Percentiles rank a stretch among this genome's conserved stretches.
phyloP scores from a whole-genome alignment of 2,797 vertebrate species.

The Microcaecilia unicolor region DNA sequence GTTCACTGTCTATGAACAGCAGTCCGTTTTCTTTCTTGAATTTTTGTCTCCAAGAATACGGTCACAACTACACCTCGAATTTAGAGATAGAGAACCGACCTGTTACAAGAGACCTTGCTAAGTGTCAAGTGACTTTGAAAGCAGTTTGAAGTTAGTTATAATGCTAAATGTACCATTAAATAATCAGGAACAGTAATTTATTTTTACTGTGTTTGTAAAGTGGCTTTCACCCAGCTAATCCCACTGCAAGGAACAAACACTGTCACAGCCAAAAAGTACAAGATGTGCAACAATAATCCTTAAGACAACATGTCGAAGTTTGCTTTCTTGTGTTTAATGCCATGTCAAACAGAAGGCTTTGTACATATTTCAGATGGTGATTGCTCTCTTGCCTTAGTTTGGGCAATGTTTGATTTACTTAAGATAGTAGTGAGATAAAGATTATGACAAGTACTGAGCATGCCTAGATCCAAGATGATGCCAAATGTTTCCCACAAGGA shows the following conservation, averaged over 20 bases:
- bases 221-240: slow-evolving; percentile 40
- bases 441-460: slow-evolving; percentile 77
- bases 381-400: slow-evolving; percentile 53
- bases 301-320: slow-evolving; percentile 39
- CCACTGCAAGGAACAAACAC: slow-evolving; percentile 35
- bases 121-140: slow-evolving; percentile 35
- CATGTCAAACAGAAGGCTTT: slow-evolving; percentile 63
- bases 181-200: slow-evolving; percentile 47
- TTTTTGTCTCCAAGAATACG: slow-evolving; percentile 19
- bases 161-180: slow-evolving; percentile 46
- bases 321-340: slow-evolving; percentile 48
- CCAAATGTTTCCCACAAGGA: slow-evolving; percentile 74
- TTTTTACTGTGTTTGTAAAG: slow-evolving; percentile 48
- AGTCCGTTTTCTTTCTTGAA: slow-evolving; percentile 24
- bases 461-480: slow-evolving; percentile 67
- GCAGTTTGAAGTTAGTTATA: slow-evolving; percentile 36
- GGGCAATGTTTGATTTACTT: slow-evolving; percentile 63
- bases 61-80: slow-evolving; percentile 31
- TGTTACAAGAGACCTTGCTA: neutral
- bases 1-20: slow-evolving; percentile 21
- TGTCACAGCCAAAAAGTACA: slow-evolving; percentile 50
- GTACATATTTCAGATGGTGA: slow-evolving; percentile 51
- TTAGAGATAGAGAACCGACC: slow-evolving; percentile 32
- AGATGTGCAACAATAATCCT: slow-evolving; percentile 48
- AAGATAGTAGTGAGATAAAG: slow-evolving; percentile 69